phyloP scores from a whole-genome alignment of 2,113 vertebrate species.

The Coryphaenoides rupestris region DNA sequence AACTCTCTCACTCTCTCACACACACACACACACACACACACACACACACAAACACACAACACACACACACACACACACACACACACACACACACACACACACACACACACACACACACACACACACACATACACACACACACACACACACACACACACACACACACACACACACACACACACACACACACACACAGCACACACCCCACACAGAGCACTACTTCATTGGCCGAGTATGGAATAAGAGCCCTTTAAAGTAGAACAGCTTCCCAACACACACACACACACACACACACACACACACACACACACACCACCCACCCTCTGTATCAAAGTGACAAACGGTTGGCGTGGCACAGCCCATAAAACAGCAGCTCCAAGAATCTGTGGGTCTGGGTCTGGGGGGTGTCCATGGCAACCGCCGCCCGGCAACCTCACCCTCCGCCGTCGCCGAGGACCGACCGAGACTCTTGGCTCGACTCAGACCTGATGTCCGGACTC shows the following conservation, averaged over 20 bases:
- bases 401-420: conserved; percentile 38
- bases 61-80: background rate
- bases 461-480: background rate
- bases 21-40: background rate
- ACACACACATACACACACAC: no score
- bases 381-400: conserved; percentile 1
- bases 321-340: conserved; percentile 32
- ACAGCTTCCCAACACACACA: no score
- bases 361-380: conserved; percentile 25
- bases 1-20: background rate
- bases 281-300: conserved; percentile 4
- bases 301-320: background rate
- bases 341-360: conserved; percentile 22
- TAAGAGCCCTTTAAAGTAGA: no score
- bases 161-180: no score
- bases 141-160: no score
- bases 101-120: no score
- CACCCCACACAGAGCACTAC: no score
- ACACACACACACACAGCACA: no score
- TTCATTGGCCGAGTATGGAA: no score
- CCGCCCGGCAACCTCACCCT: background rate
- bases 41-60: background rate
- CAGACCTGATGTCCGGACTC: no score
- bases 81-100: no score
- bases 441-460: background rate